Conservation (phyloP, 2,113 vertebrate species). For the Prinia subflava region DNA sequence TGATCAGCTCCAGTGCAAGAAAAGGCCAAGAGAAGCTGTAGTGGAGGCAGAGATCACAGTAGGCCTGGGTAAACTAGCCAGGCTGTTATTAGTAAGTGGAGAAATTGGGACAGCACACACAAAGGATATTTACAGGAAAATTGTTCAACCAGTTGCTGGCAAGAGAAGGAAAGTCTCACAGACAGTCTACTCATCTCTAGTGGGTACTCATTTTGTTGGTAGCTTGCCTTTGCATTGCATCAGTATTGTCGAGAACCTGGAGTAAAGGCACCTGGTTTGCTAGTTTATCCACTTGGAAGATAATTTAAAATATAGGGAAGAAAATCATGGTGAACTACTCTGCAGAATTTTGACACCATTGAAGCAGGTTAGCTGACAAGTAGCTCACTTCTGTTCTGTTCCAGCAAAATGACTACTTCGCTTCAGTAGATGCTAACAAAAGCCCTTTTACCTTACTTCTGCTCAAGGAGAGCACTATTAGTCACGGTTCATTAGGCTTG, state of each 20-base stretch:
- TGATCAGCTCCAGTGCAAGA: not conserved
- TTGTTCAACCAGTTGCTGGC: not conserved
- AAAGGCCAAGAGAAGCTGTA: not conserved
- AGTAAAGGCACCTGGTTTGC: not conserved
- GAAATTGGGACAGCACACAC: not conserved
- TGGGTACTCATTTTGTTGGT: not conserved
- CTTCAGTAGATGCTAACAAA: slow-evolving; percentile 67
- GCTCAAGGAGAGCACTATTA: slow-evolving; percentile 57
- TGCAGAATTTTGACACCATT: not conserved
- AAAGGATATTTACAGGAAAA: not conserved
- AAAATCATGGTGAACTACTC: not conserved
- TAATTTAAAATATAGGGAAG: not conserved
- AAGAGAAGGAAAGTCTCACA: not conserved
- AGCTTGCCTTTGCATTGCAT: not conserved
- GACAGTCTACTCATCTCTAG: not conserved
- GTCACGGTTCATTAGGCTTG: slow-evolving; percentile 71
- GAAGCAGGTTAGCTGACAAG: slow-evolving; percentile 29
- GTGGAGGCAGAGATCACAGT: not conserved
- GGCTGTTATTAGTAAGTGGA: not conserved
- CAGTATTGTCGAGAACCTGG: not conserved
- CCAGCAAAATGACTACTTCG: slow-evolving; percentile 40
- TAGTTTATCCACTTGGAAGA: not conserved
- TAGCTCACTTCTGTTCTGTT: slow-evolving; percentile 44
- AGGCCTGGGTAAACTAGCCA: not conserved
- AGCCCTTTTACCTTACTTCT: slow-evolving; percentile 48